Evolutionary conservation across 2,797 vertebrate species (phyloP).

Genomic region (Ctenopoma kingsleyae): DNA sequence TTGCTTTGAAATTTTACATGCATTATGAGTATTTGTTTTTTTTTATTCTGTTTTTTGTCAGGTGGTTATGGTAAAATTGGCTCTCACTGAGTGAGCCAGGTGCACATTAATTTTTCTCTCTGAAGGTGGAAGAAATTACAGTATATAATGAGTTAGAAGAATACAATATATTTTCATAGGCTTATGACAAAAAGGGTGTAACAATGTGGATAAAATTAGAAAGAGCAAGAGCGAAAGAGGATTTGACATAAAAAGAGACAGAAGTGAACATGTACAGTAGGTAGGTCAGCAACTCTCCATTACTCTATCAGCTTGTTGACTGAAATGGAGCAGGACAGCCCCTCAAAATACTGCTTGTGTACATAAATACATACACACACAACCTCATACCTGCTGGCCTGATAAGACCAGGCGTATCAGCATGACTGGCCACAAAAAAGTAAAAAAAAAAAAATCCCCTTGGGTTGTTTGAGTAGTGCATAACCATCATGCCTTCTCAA

Average conservation of each 20-base stretch:
- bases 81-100: slow-evolving; percentile 9
- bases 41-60: neutral
- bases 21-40: slow-evolving; percentile 23
- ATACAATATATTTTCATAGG: slow-evolving; percentile 14
- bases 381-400: slow-evolving; percentile 32
- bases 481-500: slow-evolving; percentile 33
- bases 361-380: slow-evolving; percentile 6
- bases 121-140: slow-evolving; percentile 15
- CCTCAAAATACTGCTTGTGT: slow-evolving; percentile 39
- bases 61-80: slow-evolving; percentile 1
- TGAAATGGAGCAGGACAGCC: slow-evolving; percentile 65
- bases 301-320: slow-evolving; percentile 52
- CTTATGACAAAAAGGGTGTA: slow-evolving; percentile 7
- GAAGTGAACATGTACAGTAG: slow-evolving; percentile 4
- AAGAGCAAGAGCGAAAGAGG: neutral
- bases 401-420: slow-evolving; percentile 35
- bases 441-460: slow-evolving; percentile 26
- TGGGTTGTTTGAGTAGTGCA: neutral
- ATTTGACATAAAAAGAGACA: neutral
- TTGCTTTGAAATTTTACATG: slow-evolving; percentile 33
- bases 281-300: slow-evolving; percentile 50
- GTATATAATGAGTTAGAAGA: slow-evolving; percentile 5
- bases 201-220: slow-evolving; percentile 14
- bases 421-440: slow-evolving; percentile 23
- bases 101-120: slow-evolving; percentile 1